Evolutionary conservation across 2,797 vertebrate species (phyloP).

Genomic region (Sebastes oblongus): DNA sequence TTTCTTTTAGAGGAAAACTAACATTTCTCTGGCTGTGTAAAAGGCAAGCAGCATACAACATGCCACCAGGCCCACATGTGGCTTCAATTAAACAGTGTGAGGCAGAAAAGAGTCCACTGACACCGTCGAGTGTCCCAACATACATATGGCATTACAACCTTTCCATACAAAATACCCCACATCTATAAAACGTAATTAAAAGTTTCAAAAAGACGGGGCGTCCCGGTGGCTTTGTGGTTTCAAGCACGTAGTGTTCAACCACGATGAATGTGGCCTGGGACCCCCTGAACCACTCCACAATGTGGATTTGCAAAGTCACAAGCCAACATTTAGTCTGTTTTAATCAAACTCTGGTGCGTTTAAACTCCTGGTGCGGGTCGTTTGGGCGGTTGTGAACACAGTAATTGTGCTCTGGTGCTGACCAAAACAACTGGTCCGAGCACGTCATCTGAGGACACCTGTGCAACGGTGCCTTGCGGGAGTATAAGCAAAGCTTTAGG

Average conservation of each 20-base stretch:
- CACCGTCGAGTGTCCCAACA: not conserved
- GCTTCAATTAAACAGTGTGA: not conserved
- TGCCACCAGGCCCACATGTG: not conserved
- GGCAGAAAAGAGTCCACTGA: not conserved
- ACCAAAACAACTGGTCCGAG: too few relatives aligned
- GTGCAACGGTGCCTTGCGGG: too few relatives aligned
- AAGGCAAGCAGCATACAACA: not conserved
- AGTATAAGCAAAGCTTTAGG: too few relatives aligned
- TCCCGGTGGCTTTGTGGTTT: slow-evolving; percentile 1
- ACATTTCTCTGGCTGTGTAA: not conserved
- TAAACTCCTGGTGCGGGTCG: too few relatives aligned
- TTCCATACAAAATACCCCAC: not conserved
- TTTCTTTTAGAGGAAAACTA: not conserved
- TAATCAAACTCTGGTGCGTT: too few relatives aligned
- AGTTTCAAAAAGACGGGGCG: not conserved
- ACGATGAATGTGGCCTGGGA: not conserved
- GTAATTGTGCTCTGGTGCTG: too few relatives aligned
- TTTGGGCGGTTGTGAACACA: too few relatives aligned
- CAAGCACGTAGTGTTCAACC: not conserved
- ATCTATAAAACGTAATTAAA: slow-evolving; percentile 3
- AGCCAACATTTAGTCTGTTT: too few relatives aligned
- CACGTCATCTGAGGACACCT: too few relatives aligned
- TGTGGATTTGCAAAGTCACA: not conserved
- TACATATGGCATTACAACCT: not conserved
- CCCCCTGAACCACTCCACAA: not conserved